phyloP scores from a whole-genome alignment of 2,797 vertebrate species.

The Pangasius larnaudii region DNA sequence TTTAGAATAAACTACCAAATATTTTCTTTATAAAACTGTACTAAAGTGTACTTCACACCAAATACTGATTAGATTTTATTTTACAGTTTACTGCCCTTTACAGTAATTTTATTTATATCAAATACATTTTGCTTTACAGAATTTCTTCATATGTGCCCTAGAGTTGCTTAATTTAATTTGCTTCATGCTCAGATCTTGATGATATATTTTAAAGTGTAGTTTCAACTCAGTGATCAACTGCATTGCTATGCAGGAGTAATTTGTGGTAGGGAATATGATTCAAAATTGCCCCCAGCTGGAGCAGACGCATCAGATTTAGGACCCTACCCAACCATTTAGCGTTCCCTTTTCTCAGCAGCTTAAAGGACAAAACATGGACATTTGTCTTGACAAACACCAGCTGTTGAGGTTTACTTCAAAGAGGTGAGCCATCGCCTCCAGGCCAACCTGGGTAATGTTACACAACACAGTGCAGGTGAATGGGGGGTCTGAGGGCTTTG shows the following conservation, averaged over 20 bases:
- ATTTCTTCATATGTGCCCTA: background rate
- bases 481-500: slow-evolving; percentile 52
- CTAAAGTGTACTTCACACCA: background rate
- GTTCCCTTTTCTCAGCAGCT: slow-evolving; percentile 62
- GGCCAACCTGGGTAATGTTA: slow-evolving; percentile 65
- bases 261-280: slow-evolving; percentile 45
- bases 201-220: slow-evolving; percentile 9
- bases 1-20: background rate
- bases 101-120: background rate
- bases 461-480: slow-evolving; percentile 70
- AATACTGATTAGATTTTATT: background rate
- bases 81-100: background rate
- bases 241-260: slow-evolving; percentile 48
- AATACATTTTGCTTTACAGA: background rate
- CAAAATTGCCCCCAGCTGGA: slow-evolving; percentile 59
- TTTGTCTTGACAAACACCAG: slow-evolving; percentile 76
- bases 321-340: slow-evolving; percentile 64
- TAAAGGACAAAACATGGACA: slow-evolving; percentile 53
- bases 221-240: slow-evolving; percentile 30
- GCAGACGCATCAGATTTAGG: slow-evolving; percentile 61
- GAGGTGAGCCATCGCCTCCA: slow-evolving; percentile 66
- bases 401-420: slow-evolving; percentile 68
- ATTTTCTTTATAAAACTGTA: background rate
- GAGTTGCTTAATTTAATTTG: background rate
- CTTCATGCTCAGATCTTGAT: background rate